A percentile compares a stretch with the other conserved stretches of the same genome.
These are phyloP conservation scores for Exocentrus adspersus DNA, from an alignment of 2,888 invertebrate species.

Conservation along the genomic window DNA sequence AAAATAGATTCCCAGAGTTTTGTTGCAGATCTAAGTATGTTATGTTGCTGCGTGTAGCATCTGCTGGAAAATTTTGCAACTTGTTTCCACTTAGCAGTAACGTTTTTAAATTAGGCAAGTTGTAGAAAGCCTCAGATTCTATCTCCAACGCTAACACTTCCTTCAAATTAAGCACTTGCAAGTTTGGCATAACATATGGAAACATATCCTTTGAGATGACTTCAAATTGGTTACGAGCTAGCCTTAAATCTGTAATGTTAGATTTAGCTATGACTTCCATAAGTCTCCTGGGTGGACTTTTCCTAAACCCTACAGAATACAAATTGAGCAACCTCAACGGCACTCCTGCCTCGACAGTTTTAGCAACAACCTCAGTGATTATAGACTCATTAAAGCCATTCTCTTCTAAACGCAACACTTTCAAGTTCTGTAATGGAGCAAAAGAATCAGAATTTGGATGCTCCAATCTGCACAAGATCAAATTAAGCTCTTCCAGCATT, in stretches of 20 bases:
- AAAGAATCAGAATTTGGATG: constrained; percentile 67
- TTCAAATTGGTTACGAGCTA: constrained; percentile 70
- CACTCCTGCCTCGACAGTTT: constrained; percentile 59
- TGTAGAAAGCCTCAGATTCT: constrained; percentile 64
- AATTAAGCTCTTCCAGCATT: constrained; percentile 62
- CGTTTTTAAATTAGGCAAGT: constrained; percentile 66
- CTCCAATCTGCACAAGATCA: constrained; percentile 68
- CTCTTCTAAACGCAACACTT: constrained; percentile 65
- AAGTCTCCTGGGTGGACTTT: constrained; percentile 64
- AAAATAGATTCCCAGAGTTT: constrained; percentile 62
- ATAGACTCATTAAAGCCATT: constrained; percentile 66
- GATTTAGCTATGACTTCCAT: constrained; percentile 66
- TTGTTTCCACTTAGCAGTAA: constrained; percentile 67
- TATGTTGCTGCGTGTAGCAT: constrained; percentile 64
- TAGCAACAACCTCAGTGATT: constrained; percentile 63
- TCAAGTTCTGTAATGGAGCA: constrained; percentile 63
- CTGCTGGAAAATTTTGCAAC: constrained; percentile 66
- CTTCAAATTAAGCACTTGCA: constrained; percentile 68
- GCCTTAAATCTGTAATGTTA: constrained; percentile 64
- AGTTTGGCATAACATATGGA: constrained; percentile 67
- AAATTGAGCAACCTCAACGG: constrained; percentile 65
- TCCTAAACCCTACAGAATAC: constrained; percentile 67
- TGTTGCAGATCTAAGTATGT: constrained; percentile 66
- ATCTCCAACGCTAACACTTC: constrained; percentile 66
- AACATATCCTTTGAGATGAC: constrained; percentile 65